These are phyloP conservation scores for Frankliniella intonsa DNA, from an alignment of 2,888 invertebrate species.

Conservation along the genomic window DNA sequence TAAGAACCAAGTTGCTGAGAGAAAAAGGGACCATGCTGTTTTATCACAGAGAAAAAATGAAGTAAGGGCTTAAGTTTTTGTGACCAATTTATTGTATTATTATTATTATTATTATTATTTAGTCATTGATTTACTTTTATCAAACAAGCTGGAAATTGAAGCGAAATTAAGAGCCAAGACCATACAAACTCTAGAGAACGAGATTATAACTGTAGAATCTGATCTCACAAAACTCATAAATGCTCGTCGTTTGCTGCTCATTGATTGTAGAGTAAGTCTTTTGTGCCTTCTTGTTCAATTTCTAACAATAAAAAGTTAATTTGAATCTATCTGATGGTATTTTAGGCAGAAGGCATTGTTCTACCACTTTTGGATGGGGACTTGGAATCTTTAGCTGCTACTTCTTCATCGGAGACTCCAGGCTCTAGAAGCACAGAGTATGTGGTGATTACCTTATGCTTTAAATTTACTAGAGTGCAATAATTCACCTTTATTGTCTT, in stretches of 20 bases:
- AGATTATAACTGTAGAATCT: background rate
- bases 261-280: background rate
- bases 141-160: no score
- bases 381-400: background rate
- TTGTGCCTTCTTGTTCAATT: background rate
- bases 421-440: no score
- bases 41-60: background rate
- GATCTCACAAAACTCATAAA: background rate
- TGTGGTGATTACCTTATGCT: background rate
- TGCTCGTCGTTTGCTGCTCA: background rate
- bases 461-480: background rate
- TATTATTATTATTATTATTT: background rate
- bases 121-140: no score
- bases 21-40: background rate
- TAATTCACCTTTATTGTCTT: no score
- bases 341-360: background rate
- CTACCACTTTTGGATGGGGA: background rate
- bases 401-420: background rate
- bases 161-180: background rate
- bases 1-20: background rate
- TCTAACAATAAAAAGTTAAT: background rate
- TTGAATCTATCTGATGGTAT: background rate
- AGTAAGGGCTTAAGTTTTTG: background rate
- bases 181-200: background rate
- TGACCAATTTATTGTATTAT: background rate